Conservation (phyloP, 2,888 invertebrate species). For the Dysmachus trigonus region DNA sequence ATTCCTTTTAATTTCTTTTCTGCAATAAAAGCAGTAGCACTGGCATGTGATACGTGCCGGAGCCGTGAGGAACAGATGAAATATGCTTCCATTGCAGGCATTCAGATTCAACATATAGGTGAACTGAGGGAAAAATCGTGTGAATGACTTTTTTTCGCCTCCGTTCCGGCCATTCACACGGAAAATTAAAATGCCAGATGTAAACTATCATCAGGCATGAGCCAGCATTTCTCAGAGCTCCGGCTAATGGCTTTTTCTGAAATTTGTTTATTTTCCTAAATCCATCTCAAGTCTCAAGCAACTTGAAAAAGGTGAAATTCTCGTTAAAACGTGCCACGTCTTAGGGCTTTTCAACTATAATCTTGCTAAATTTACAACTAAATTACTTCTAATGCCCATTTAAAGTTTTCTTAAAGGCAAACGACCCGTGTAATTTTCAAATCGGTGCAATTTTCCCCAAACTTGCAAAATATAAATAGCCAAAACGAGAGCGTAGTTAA, state of each 20-base stretch:
- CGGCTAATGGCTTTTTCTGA: not conserved
- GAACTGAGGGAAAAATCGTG: slow-evolving; percentile 10
- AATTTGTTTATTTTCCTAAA: slow-evolving; percentile 7
- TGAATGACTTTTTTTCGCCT: not conserved
- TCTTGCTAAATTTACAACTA: not conserved
- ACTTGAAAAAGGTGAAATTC: not conserved
- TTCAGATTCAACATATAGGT: not conserved
- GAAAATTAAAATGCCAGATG: slow-evolving; percentile 26
- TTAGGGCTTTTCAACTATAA: not conserved
- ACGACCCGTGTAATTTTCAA: not conserved
- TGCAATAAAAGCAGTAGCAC: not conserved
- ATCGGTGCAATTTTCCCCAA: not conserved
- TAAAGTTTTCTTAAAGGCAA: not conserved
- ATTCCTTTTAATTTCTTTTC: not conserved
- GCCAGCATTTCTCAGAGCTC: not conserved
- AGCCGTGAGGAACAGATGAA: not conserved
- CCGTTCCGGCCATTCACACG: not conserved
- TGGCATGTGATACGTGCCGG: not conserved
- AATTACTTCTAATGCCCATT: not conserved
- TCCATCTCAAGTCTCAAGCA: not conserved
- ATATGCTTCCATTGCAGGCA: not conserved
- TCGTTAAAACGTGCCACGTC: not conserved
- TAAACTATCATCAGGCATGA: slow-evolving; percentile 9
- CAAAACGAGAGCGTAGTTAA: not conserved
- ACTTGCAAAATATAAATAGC: not conserved